Percentiles rank a stretch among this genome's conserved stretches.
These are phyloP conservation scores for Aplodontia rufa DNA, from an alignment of 2,113 vertebrate genomes.

Conservation along the genomic window DNA sequence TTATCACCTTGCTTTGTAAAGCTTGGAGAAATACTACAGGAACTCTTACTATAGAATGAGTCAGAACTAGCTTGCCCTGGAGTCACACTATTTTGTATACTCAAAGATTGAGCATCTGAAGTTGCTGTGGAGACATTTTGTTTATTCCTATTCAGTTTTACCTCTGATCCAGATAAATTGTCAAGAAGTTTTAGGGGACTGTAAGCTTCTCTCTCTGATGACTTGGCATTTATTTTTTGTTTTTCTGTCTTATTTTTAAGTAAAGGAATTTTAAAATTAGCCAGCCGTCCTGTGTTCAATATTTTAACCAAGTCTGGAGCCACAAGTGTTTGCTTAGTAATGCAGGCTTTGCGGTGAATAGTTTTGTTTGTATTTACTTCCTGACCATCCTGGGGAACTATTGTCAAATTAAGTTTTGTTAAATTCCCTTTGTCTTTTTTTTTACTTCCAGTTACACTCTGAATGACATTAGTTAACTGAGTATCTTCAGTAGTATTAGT, in stretches of 20 bases:
- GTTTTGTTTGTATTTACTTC: conserved; percentile 50
- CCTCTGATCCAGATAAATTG: conserved; percentile 47
- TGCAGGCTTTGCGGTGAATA: conserved; percentile 35
- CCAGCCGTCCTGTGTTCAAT: conserved; percentile 65
- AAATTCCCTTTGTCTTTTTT: conserved; percentile 60
- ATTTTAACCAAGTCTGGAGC: conserved; percentile 72
- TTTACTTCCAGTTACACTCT: conserved; percentile 63
- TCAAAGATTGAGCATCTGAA: conserved; percentile 46
- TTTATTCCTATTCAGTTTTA: conserved; percentile 57
- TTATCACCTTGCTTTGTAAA: conserved; percentile 56
- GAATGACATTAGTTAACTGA: conserved; percentile 63
- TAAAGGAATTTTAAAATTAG: conserved; percentile 86
- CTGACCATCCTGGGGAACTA: conserved; percentile 44
- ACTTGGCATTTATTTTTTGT: conserved; percentile 46
- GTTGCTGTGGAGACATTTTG: conserved; percentile 50
- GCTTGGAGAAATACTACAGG: conserved; percentile 32
- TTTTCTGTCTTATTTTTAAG: conserved; percentile 77
- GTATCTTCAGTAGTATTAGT: conserved; percentile 37
- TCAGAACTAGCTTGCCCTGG: neutral
- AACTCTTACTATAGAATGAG: conserved; percentile 42
- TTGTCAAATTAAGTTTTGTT: conserved; percentile 54
- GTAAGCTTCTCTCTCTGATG: conserved; percentile 71
- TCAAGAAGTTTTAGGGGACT: conserved; percentile 76
- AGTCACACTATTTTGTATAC: neutral
- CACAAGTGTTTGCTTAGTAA: conserved; percentile 64